Base-by-base conservation (phyloP, 1,140 invertebrate species). In the Zaprionus gabonicus region DNA sequence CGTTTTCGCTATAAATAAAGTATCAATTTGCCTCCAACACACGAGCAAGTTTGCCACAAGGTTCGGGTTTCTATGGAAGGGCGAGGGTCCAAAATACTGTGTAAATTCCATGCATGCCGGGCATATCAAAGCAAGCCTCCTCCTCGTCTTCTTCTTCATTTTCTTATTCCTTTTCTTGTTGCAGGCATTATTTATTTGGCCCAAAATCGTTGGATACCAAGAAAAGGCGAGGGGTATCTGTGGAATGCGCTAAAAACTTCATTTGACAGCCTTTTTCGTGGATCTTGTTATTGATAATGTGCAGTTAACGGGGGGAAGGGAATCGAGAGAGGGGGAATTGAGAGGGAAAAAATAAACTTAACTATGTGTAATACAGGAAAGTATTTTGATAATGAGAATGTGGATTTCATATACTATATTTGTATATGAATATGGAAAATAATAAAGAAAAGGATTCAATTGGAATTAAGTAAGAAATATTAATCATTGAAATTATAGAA, bases 21-120 rank as follows among this genome's bases (percentile, higher is more conserved):
- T 80, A 71, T 76, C 75, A 73, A 79, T 79, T 81, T 82, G 65
- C 57, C 57, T 28, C 44, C 65, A 38, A 23, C 59, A 38, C 9
- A 38, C 9, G 23, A 12, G 25, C 15, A 17, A 25, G 23, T 56
- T 27, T 10, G 27, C 20, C 46, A 23, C 6, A 25, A 20, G 56
- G 67, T 58, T 85, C 31, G 62, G 38, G 72, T 82, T 85, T 85
- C 82, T 86, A 80, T 86, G 82, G 79, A 86, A 83, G 80, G 65
- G 44, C 76, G 51, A 64, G 73, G 67, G 55, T 65, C 51, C 51
- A 62, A 71, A 64, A 59, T 64, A 56, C 59, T 57, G 12, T 66
- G 77, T 65, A 74, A 72, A 60, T 71, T 82, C 51, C 78, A 65
- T 28, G 27, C 62, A 76, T 76, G 15, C 60, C 69, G 20, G 20